Conservation (phyloP, 1,140 invertebrate species). For the Dendrolimus kikuchii region DNA sequence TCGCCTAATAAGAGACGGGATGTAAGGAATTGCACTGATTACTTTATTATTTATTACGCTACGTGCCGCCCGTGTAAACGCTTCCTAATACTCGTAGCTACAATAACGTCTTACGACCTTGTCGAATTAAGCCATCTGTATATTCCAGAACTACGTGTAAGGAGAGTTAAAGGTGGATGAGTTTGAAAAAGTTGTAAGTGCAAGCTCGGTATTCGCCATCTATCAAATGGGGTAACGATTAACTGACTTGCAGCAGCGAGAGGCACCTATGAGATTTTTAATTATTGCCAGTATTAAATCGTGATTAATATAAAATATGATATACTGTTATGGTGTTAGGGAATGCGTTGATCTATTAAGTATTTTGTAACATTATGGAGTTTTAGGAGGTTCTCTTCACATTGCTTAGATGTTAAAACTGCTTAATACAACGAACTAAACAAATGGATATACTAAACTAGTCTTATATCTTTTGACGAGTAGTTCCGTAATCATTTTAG, state of each 20-base stretch:
- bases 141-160: neutral
- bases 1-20: conserved; percentile 66
- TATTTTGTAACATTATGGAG: neutral
- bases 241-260: conserved; percentile 33
- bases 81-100: conserved; percentile 59
- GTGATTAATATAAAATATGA: conserved; percentile 29
- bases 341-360: neutral
- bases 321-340: conserved; percentile 12
- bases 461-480: too few species aligned
- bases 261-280: conserved; percentile 42
- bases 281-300: conserved; percentile 41
- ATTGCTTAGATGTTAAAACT: too few species aligned
- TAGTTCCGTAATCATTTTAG: too few species aligned
- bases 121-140: conserved; percentile 17
- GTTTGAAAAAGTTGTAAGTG: conserved; percentile 32
- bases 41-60: conserved; percentile 70
- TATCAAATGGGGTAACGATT: conserved; percentile 48
- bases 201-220: conserved; percentile 27
- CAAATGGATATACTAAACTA: too few species aligned
- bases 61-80: conserved; percentile 65
- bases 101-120: conserved; percentile 42
- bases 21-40: conserved; percentile 70
- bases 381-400: too few species aligned
- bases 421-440: too few species aligned
- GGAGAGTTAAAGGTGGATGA: neutral